Base-by-base conservation (phyloP, 2,797 vertebrate genomes). In the Glossophaga mutica region DNA sequence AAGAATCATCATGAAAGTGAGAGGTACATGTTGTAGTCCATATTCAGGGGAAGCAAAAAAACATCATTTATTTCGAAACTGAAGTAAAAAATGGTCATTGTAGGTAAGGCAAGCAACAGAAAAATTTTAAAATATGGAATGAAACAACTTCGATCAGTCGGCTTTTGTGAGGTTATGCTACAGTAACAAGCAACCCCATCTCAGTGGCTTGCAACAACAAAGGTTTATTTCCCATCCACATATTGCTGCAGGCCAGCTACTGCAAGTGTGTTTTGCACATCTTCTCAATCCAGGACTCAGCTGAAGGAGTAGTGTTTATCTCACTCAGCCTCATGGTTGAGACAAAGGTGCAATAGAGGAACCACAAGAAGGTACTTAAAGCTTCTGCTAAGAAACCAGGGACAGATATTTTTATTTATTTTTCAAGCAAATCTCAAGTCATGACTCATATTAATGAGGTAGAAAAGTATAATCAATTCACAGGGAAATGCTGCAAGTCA, bases 401-500 rank as follows among this genome's bases (percentile, higher is more conserved):
- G 44, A 21, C 39, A 68, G 52, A 44, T 78, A n/a, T 85, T 83
- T 83, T 32, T 62, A 92, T 2, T 76, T 22, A 9, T 77, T 88
- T 77, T 52, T 77, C 90, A 91, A 73, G 74, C 34, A 94, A 86
- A 73, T 94, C 79, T 86, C 83, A 50, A 44, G 22, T 24, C 59
- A 32, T 16, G 29, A 46, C 26, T 79, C 39, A 24, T 21, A 42
- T 62, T 77, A 21, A 3, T 65, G 62, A 39, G 29, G 34, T 19
- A 76, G n/a, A 15, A n/a, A 77, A 42, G 59, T n/a, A 74, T 50
- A 48, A 52, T 71, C 81, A 46, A 29, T 18, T 77, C 89, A 42
- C 4, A 73, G 29, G 74, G 19, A 70, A 59, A 46, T 7, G 24
- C 68, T 55, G 21, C 29, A 82, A 34, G 37, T 87, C 77, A 82